A percentile compares a stretch with the other conserved stretches of the same genome.
phyloP scores from a whole-genome alignment of 2,888 invertebrate genomes.

The Ashinkailepas kermadecensis region DNA sequence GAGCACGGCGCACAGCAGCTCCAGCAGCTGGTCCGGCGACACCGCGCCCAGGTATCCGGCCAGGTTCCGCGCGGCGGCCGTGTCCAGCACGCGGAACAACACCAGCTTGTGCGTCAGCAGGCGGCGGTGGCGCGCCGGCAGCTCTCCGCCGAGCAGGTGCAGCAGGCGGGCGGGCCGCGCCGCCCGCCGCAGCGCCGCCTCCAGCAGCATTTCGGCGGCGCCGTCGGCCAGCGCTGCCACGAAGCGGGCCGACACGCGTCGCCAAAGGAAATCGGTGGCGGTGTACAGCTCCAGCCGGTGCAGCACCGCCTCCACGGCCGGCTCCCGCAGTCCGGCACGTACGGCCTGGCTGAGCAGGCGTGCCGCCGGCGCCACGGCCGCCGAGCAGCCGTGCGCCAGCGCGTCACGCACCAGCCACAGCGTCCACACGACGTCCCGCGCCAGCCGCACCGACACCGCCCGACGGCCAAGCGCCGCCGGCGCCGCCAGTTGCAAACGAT shows the following conservation, averaged over 20 bases:
- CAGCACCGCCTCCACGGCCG: neutral
- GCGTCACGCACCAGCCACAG: slow-evolving; percentile 48
- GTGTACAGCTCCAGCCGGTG: neutral
- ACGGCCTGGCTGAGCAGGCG: slow-evolving; percentile 15
- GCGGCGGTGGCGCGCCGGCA: slow-evolving; percentile 44
- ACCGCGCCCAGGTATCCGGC: slow-evolving; percentile 51
- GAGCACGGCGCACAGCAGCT: slow-evolving; percentile 51
- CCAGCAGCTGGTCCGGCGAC: slow-evolving; percentile 40
- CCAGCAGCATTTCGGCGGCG: neutral
- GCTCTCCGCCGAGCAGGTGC: neutral
- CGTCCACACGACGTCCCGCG: slow-evolving; percentile 53
- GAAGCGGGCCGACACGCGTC: neutral
- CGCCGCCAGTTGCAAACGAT: slow-evolving; percentile 52
- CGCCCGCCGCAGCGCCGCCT: neutral
- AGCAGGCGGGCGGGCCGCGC: neutral
- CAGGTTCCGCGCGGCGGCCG: slow-evolving; percentile 52
- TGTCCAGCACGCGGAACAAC: slow-evolving; percentile 48
- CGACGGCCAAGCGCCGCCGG: slow-evolving; percentile 53
- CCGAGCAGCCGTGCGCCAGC: slow-evolving; percentile 21
- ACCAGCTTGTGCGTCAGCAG: slow-evolving; percentile 56
- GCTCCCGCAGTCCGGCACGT: neutral
- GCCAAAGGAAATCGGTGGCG: neutral
- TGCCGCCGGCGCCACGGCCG: slow-evolving; percentile 25
- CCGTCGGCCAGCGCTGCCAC: neutral
- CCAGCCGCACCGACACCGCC: slow-evolving; percentile 52